Evolutionary conservation across 1,140 invertebrate species (phyloP).

Genomic region (Aphaenogaster rudis): DNA sequence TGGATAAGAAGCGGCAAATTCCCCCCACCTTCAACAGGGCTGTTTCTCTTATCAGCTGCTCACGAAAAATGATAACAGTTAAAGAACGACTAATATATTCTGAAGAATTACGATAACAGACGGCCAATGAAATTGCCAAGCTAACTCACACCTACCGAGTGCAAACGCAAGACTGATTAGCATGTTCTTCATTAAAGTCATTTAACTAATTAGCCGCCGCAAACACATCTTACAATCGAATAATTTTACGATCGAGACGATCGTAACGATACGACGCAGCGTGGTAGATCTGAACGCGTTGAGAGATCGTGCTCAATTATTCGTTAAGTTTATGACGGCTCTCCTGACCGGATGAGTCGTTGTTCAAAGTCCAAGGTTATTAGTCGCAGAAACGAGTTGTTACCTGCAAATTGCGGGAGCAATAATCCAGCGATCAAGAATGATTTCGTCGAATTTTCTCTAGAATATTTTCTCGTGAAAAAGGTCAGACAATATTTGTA

Average conservation of each 20-base stretch:
- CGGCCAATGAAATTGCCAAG: background rate
- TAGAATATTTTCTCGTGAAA: background rate
- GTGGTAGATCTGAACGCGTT: background rate
- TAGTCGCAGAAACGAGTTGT: constrained; percentile 66
- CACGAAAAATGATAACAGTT: background rate
- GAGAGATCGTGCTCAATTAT: constrained; percentile 53
- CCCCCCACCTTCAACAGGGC: background rate
- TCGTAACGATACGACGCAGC: background rate
- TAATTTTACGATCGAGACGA: background rate
- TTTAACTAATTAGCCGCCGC: background rate
- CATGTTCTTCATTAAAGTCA: background rate
- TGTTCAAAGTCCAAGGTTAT: constrained; percentile 81
- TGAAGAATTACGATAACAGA: background rate
- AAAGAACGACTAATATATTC: background rate
- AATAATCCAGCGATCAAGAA: constrained; percentile 33
- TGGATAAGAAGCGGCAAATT: background rate
- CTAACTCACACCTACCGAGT: background rate
- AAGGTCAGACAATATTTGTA: background rate
- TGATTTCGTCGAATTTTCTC: background rate
- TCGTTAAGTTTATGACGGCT: constrained; percentile 64
- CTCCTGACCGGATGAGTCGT: constrained; percentile 64
- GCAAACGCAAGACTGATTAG: background rate
- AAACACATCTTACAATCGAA: background rate
- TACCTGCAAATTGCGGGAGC: constrained; percentile 64
- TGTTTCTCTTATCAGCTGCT: background rate